Evolutionary conservation across 1,140 invertebrate species (phyloP), one percentile per base, ranked within the genome.

Genomic region (Panagrolaimus sp.): DNA sequence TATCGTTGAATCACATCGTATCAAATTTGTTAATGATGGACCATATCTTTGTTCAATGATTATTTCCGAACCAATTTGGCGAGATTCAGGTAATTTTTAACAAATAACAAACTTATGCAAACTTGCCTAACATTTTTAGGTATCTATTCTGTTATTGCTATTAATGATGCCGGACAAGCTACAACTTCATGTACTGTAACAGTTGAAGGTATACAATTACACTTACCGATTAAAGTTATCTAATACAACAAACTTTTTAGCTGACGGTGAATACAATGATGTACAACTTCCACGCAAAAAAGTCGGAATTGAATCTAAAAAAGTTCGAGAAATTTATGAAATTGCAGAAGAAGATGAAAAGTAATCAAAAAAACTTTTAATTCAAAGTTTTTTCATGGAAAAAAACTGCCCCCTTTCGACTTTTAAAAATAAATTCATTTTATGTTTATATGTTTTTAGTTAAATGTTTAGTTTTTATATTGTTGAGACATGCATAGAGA

Each of bases 161-260:
- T 89, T 14, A 98, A 98, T 84, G 88, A 93, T 1, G 94, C 93
- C 20, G 95, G 94, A 9, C 89, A 89, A 57, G 87, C 91, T n/a
- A 91, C 90, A 43, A 89, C 89, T 64, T 92, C 92, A 9, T 91
- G 91, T 5, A 93, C 91, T 86, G 86, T 98, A 8, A 89, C 91
- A 76, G 89, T 98, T 9, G 92, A 95, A 84, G 31, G 31, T 38
- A 4, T 38, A 38, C 2, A 38, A 7, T 7, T 38, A 38, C 31
- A 38, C 2, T 38, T 4, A 38, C 7, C 31, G 31, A 38, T 2
- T 7, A 38, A 38, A 38, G 7, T 38, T 4, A 38, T 38, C 7
- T 38, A n/a, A 38, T 38, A 13, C 23, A 51, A 51, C n/a, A 14
- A 1, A 3, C 1, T 63, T 31, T 63, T 68, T 68, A 45, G 77